phyloP scores from a whole-genome alignment of 2,888 invertebrate species.

The Xestobium rufovillosum region DNA sequence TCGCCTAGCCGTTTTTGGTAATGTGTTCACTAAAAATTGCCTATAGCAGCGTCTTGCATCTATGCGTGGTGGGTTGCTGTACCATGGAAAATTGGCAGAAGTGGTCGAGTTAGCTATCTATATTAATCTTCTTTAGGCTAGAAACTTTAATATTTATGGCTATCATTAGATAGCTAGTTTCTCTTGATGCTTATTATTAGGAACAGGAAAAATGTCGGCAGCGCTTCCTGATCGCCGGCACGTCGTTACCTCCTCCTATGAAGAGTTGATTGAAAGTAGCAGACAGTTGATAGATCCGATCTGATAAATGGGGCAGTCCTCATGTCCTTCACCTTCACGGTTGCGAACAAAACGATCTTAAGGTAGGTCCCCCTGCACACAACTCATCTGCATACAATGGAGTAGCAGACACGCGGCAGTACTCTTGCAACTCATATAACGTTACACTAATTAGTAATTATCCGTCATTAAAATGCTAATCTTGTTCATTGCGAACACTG shows the following conservation, averaged over 20 bases:
- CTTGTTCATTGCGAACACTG: constrained; percentile 23
- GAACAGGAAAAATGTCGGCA: no score
- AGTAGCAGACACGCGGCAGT: constrained; percentile 16
- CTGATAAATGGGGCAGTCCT: constrained; percentile 7
- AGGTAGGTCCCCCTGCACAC: constrained; percentile 8
- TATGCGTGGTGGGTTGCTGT: no score
- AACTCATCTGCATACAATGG: constrained; percentile 28
- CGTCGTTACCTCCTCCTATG: background rate
- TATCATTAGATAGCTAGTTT: no score
- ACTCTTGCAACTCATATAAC: constrained; percentile 24
- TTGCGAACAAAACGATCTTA: background rate
- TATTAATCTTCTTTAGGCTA: no score
- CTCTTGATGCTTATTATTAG: no score
- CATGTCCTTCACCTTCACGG: constrained; percentile 5
- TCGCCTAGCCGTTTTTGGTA: no score
- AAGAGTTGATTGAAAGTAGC: background rate
- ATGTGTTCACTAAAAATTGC: no score
- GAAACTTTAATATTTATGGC: no score
- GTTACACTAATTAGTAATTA: constrained; percentile 30
- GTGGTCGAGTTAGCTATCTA: no score
- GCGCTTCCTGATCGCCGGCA: no score
- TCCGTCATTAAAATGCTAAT: constrained; percentile 28
- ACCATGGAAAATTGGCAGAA: no score
- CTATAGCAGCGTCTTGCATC: no score
- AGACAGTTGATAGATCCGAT: background rate